A percentile compares a stretch with the other conserved stretches of the same genome.
Evolutionary conservation across 2,888 invertebrate species (phyloP).

Genomic region (Gari tellinella): DNA sequence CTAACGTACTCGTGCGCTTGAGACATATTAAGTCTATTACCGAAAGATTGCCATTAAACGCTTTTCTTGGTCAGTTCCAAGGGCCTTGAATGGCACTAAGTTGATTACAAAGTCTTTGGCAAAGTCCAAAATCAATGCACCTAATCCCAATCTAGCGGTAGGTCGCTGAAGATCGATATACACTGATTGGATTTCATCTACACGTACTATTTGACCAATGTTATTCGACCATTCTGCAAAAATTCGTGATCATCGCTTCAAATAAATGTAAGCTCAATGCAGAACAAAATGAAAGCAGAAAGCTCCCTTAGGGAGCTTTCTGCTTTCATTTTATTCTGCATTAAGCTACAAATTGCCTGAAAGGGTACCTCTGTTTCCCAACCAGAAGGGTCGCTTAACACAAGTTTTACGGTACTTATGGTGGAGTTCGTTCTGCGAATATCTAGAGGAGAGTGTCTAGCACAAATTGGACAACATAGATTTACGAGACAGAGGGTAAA

Average conservation of each 20-base stretch:
- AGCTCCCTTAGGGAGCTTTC: too few relatives aligned
- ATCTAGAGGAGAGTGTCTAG: slow-evolving; percentile 30
- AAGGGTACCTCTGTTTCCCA: too few relatives aligned
- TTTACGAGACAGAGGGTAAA: slow-evolving; percentile 47
- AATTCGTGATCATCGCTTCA: too few relatives aligned
- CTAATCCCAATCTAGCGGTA: slow-evolving; percentile 37
- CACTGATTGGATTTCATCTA: slow-evolving; percentile 53
- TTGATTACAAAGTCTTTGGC: slow-evolving; percentile 35
- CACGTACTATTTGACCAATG: neutral
- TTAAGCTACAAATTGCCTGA: too few relatives aligned
- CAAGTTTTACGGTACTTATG: too few relatives aligned
- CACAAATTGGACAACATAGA: slow-evolving; percentile 55
- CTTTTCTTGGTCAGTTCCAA: slow-evolving; percentile 26
- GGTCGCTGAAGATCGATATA: slow-evolving; percentile 35
- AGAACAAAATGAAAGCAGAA: too few relatives aligned
- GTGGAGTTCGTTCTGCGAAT: too few relatives aligned
- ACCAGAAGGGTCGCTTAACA: too few relatives aligned
- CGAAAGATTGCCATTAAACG: slow-evolving; percentile 33
- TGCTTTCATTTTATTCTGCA: too few relatives aligned
- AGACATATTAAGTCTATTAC: slow-evolving; percentile 50
- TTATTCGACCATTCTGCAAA: too few relatives aligned
- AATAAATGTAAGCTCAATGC: too few relatives aligned
- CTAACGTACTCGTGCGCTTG: slow-evolving; percentile 24
- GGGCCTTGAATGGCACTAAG: slow-evolving; percentile 34
- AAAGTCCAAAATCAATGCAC: slow-evolving; percentile 51